Base-by-base conservation (phyloP, 2,888 invertebrate genomes). In the Micoletzkya japonica region DNA sequence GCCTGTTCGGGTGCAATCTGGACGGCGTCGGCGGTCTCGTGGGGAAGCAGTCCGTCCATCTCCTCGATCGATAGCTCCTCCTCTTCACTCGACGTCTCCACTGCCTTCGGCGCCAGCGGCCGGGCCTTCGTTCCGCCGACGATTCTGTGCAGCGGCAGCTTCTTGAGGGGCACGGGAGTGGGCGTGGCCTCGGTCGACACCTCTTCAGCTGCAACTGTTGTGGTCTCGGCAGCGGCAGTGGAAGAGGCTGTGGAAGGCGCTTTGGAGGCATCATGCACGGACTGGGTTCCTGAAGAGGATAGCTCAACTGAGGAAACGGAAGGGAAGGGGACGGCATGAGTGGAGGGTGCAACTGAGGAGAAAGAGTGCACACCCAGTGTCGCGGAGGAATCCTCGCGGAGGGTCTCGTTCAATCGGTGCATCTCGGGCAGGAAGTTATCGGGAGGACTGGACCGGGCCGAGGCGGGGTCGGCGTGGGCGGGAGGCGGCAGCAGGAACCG, bases 401-500 rank as follows among this genome's bases (percentile, higher is more conserved):
- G n/a, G n/a, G 71, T 39, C 34, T 60, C 24, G 59, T 71, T 71
- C 57, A 58, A 49, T 2, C 49, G 34, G 28, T 70, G 50, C 69
- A 72, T 57, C 7, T 37, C n/a, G 17, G 39, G 49, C 7, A 59
- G 44, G 24, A 72, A 59, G 61, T 72, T 72, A 32, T 72, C 72
- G 10, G 54, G 57, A 56, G 69, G 72, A 39, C 56, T 69, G 59
- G 59, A 52, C 36, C 50, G 69, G 57, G 32, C 54, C n/a, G 61
- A 37, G 24, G 34, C 63, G 69, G 10, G 34, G 30, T 49, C 58
- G 0, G 39, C 14, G 4, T 61, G 26, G 20, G 37, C 36, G 26
- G 72, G 72, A 34, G 72, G 72, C 32, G 72, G 72, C 34, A 72
- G 72, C n/a, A 70, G 56, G 69, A 72, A 72, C 14, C 59, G 60